A percentile compares a stretch with the other conserved stretches of the same genome.
Conservation (phyloP, 2,888 invertebrate genomes). For the Pecten maximus region DNA sequence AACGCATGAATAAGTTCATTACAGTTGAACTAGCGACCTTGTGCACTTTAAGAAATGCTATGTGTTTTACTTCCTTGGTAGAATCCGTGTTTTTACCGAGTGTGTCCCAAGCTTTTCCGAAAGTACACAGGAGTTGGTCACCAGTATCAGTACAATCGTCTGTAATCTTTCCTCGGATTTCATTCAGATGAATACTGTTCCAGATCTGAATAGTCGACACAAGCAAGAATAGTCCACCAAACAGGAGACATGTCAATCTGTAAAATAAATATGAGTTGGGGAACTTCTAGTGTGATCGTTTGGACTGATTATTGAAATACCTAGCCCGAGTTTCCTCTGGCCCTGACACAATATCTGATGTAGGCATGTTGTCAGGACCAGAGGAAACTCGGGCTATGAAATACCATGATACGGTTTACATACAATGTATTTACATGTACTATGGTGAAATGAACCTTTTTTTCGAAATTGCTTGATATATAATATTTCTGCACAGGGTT, state of each 20-base stretch:
- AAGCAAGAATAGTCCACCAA: neutral
- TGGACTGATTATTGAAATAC: no score
- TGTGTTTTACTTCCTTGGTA: slow-evolving; percentile 44
- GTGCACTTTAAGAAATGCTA: slow-evolving; percentile 62
- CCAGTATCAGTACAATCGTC: neutral
- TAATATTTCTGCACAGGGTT: no score
- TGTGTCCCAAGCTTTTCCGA: neutral
- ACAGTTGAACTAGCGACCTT: slow-evolving; percentile 60
- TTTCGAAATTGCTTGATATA: no score
- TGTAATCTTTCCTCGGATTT: neutral
- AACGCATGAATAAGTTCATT: slow-evolving; percentile 54
- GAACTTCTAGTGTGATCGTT: no score
- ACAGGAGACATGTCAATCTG: neutral
- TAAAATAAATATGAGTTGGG: no score
- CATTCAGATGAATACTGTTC: neutral
- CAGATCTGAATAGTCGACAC: neutral
- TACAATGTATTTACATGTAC: no score
- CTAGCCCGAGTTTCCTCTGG: no score
- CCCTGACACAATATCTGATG: no score
- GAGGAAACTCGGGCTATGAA: no score
- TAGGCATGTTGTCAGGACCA: no score
- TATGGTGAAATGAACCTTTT: no score
- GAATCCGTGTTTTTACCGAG: neutral
- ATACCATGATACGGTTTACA: no score
- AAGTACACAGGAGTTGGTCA: neutral